A percentile compares a stretch with the other conserved stretches of the same genome.
Conservation (phyloP, 2,888 invertebrate species). For the Amphipoea oculea region DNA sequence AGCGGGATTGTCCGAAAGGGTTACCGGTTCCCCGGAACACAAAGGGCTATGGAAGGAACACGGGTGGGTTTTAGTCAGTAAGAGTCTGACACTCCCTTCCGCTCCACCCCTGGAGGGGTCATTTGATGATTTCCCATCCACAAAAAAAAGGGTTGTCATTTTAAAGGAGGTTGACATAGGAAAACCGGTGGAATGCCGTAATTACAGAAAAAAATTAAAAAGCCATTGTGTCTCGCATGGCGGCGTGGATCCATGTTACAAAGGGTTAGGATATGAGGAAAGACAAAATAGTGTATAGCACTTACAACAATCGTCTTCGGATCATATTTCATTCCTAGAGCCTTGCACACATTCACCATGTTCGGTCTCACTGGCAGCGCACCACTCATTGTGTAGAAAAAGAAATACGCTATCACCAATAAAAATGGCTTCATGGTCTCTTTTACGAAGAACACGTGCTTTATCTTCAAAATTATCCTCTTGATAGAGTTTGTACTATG, state of each 20-base stretch:
- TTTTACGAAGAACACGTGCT: slow-evolving; percentile 85
- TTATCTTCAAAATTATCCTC: slow-evolving; percentile 75
- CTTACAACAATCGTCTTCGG: slow-evolving; percentile 88
- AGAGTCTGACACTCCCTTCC: too few relatives aligned
- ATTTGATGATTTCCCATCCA: too few relatives aligned
- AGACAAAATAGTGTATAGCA: slow-evolving; percentile 31
- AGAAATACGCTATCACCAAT: slow-evolving; percentile 89
- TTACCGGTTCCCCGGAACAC: too few relatives aligned
- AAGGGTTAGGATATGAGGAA: background rate
- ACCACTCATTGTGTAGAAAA: slow-evolving; percentile 89
- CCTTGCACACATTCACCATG: slow-evolving; percentile 89
- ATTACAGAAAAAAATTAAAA: too few relatives aligned
- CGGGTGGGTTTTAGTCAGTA: too few relatives aligned
- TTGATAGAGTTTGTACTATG: slow-evolving; percentile 72
- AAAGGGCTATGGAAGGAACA: too few relatives aligned
- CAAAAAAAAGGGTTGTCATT: background rate
- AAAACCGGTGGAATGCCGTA: background rate
- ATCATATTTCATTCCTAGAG: slow-evolving; percentile 86
- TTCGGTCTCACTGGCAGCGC: slow-evolving; percentile 88
- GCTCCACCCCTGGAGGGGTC: too few relatives aligned
- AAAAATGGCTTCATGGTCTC: slow-evolving; percentile 89
- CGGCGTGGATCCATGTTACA: too few relatives aligned
- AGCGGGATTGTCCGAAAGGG: too few relatives aligned
- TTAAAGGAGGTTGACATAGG: background rate
- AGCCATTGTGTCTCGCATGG: too few relatives aligned